These are phyloP conservation scores for Lipophrys pholis DNA, from an alignment of 2,113 vertebrate genomes.

Conservation along the genomic window DNA sequence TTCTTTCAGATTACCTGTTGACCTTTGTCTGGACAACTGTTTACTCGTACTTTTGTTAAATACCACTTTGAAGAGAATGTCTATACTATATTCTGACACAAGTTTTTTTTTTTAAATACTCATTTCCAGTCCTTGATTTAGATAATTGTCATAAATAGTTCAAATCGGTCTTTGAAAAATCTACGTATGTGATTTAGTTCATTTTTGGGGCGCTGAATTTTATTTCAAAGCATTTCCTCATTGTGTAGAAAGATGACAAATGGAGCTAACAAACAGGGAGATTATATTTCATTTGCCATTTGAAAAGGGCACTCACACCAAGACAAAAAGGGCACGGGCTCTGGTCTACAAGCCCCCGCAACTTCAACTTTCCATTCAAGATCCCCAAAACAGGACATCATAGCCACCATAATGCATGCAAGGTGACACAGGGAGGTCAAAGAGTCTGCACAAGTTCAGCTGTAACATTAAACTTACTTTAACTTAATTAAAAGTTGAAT, in stretches of 20 bases:
- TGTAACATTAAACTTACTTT: background rate
- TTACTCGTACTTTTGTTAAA: background rate
- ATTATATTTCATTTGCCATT: slow-evolving; percentile 50
- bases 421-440: slow-evolving; percentile 35
- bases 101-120: background rate
- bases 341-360: background rate
- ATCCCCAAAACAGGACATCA: slow-evolving; percentile 15
- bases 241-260: slow-evolving; percentile 2
- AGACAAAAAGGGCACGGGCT: slow-evolving; percentile 46
- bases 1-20: background rate
- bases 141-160: background rate
- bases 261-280: slow-evolving; percentile 10
- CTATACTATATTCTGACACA: background rate
- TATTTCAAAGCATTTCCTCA: too few relatives aligned
- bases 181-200: background rate
- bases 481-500: background rate
- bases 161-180: background rate
- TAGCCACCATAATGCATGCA: slow-evolving; percentile 35
- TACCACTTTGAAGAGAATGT: background rate
- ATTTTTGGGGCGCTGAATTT: too few relatives aligned
- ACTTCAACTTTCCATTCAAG: background rate
- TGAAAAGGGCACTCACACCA: slow-evolving; percentile 53
- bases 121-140: rapidly evolving
- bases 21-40: slow-evolving; percentile 5
- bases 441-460: slow-evolving; percentile 20